These are phyloP conservation scores for Isotomurus palustris DNA, from an alignment of 2,888 invertebrate genomes.

Conservation along the genomic window DNA sequence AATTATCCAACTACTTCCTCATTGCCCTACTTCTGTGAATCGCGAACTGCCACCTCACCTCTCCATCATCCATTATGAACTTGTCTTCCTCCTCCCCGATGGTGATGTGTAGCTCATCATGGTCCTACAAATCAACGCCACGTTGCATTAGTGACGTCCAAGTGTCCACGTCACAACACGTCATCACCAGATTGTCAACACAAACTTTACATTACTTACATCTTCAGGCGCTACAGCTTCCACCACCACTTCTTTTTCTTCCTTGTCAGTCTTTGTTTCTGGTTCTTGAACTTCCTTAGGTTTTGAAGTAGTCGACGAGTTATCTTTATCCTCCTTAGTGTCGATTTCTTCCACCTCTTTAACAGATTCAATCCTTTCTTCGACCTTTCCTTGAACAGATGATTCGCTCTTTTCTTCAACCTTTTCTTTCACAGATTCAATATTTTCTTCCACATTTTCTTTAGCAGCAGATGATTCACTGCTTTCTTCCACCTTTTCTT, in stretches of 20 bases:
- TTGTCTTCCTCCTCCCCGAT: conserved; percentile 68
- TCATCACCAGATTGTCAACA: neutral
- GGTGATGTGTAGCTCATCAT: conserved; percentile 54
- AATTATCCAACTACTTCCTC: no score
- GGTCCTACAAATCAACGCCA: conserved; percentile 24
- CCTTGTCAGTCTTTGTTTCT: neutral
- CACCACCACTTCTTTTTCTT: neutral
- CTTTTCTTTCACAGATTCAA: no score
- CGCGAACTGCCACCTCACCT: no score
- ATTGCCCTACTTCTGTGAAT: no score
- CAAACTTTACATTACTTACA: neutral
- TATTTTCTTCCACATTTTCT: no score
- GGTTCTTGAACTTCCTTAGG: neutral
- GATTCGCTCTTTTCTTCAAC: no score
- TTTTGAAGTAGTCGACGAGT: neutral
- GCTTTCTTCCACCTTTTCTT: conserved; percentile 2
- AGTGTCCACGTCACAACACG: neutral
- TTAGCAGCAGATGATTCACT: no score
- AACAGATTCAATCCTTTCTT: no score
- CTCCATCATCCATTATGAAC: conserved; percentile 8
- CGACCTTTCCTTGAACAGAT: no score
- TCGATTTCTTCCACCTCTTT: neutral
- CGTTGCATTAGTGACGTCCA: no score
- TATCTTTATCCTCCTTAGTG: neutral
- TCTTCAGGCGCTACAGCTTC: neutral